A percentile compares a stretch with the other conserved stretches of the same genome.
These are phyloP conservation scores for Tetragnatha montana DNA, from an alignment of 2,888 invertebrate species.

Conservation along the genomic window DNA sequence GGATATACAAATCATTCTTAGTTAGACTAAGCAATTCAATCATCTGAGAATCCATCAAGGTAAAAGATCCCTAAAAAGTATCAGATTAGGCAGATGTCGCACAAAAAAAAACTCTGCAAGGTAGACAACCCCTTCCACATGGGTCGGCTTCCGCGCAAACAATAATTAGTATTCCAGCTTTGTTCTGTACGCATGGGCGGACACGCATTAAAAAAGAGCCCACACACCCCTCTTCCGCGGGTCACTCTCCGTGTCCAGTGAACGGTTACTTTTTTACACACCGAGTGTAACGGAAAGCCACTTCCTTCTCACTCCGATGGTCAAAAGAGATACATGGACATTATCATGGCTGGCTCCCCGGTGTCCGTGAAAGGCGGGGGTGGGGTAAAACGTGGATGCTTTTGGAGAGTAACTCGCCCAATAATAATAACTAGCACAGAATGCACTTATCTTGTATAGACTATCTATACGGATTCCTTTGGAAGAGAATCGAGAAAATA, in stretches of 20 bases:
- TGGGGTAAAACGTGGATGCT: neutral
- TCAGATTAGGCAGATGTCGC: too few species aligned
- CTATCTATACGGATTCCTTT: too few species aligned
- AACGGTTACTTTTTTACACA: constrained; percentile 36
- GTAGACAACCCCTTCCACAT: constrained; percentile 41
- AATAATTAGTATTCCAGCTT: constrained; percentile 63
- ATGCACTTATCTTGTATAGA: too few species aligned
- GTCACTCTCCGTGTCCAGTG: constrained; percentile 58
- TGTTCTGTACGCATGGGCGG: constrained; percentile 56
- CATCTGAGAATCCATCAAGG: too few species aligned
- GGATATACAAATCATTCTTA: too few species aligned
- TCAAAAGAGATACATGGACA: constrained; percentile 58
- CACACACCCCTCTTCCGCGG: constrained; percentile 34
- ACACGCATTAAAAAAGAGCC: constrained; percentile 36
- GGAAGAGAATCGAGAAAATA: too few species aligned
- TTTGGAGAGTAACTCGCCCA: too few species aligned
- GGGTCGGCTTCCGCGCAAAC: constrained; percentile 37
- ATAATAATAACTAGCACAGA: too few species aligned
- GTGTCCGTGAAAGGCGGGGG: constrained; percentile 35
- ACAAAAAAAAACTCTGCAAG: neutral
- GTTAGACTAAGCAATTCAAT: too few species aligned
- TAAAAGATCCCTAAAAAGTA: too few species aligned
- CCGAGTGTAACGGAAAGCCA: constrained; percentile 51
- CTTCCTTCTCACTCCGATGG: constrained; percentile 62
- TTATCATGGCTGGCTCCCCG: constrained; percentile 43